Evolutionary conservation across 2,113 vertebrate genomes (phyloP), one percentile per base, ranked within the genome.

Genomic region (Platycercus adscitus): DNA sequence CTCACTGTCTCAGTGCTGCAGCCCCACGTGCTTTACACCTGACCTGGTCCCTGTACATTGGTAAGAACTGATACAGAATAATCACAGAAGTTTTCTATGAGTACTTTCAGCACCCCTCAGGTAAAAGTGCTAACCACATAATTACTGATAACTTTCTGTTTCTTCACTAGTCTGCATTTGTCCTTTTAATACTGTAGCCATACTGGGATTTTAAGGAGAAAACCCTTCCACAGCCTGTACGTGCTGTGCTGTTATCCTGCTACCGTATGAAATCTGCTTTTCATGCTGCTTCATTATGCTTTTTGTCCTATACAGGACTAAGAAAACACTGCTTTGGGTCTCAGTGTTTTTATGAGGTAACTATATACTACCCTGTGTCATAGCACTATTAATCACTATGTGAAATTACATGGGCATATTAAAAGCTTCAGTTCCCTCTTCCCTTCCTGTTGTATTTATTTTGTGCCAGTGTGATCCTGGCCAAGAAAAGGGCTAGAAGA

Each of bases 231-330:
- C 16, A 82, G 4, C 8, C 46, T 56, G 35, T 13, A 80, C 9
- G 24, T 44, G 20, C 11, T 71, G 19, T 47, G 5, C 16, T n/a
- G 10, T 81, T 82, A 33, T 9, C 17, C 20, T 61, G 3, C 21
- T 80, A 41, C 11, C 9, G 31, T 3, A 1, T 24, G 39, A 90
- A 64, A 49, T 56, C 46, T 0, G 0, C 43, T 28, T 28, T 64
- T 82, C 8, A 17, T 23, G 25, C 13, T 83, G 39, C 35, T 77
- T 93, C 24, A 5, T 19, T 35, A 13, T 66, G 25, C 11, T 85
- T 80, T 84, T 23, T 58, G 33, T 35, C 13, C 13, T 14, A 24
- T 58, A 24, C 33, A 58, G 33, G 21, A 35, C 56, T n/a, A 13
- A 71, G 16, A 94, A 39, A 65, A 33, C 25, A 53, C 13, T 25